Base-by-base conservation (phyloP, 2,113 vertebrate species). In the Salvator merianae region DNA sequence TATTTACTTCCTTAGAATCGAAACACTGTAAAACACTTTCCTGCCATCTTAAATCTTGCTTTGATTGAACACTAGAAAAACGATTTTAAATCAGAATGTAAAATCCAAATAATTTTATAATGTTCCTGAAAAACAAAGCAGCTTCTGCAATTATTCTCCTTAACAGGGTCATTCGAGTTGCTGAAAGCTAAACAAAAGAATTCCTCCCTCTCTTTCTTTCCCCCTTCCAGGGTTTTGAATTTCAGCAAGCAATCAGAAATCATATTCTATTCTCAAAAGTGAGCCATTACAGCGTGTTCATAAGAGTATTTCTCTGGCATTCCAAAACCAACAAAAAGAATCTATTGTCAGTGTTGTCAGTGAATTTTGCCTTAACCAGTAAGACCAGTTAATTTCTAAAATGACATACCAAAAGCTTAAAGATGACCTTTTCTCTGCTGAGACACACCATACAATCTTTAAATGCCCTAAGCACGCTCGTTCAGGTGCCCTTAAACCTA, bases 401-500 rank as follows among this genome's bases (percentile, higher is more conserved):
- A 88, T 9, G 72, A 84, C 69, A 86, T 81, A 66, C 38, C 82
- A 85, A 87, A 87, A 82, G 91, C 90, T 87, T 77, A 8, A 74
- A 89, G 91, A 16, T 32, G 86, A 92, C 90, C 81, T 86, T 69
- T 90, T 90, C 88, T 1, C 20, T 36, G 92, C 89, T 94, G 92
- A 94, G 89, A 93, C 92, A 93, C 92, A 93, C 88, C 91, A 83
- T 87, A 36, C 88, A 89, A 66, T 30, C 83, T 82, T 89, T 90
- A 83, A 90, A 89, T 59, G 89, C n/a, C 81, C 93, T 91, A 90
- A 92, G 89, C 88, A 86, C 87, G 92, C 92, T 93, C 89, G 92
- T 92, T 89, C 93, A 87, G 80, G 85, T 90, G 94, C 91, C 83
- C 88, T 84, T 87, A 91, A 95, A 91, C 91, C 76, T 95, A 83